Evolutionary conservation across 1,140 invertebrate genomes (phyloP), one percentile per base, ranked within the genome.

Genomic region (Zaprionus capensis): DNA sequence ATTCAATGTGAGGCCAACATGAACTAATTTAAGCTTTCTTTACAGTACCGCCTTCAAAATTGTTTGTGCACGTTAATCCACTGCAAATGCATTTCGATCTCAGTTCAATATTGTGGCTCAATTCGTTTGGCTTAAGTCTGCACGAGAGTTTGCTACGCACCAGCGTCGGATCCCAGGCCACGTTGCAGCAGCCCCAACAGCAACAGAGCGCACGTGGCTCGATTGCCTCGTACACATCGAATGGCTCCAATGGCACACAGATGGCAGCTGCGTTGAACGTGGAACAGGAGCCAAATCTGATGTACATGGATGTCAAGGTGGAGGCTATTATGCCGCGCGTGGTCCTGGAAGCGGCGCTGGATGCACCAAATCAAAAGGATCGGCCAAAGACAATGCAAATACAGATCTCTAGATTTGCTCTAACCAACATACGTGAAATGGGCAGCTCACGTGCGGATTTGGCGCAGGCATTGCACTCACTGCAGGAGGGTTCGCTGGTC

Each of bases 61-160:
- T 99, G 85, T 99, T 97, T 93, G 95, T 97, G 5, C 96, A 98
- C 91, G 90, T 99, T 14, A 98, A 98, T 93, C 98, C 98, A 1
- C 94, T 99, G 44, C 95, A 97, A 90, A 92, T 99, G 34, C 95
- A 95, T 71, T 96, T 99, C 77, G 98, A 99, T 93, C 94, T 96
- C 56, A 94, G 96, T 65, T 98, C 97, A 26, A 94, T 97, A 72
- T 93, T 99, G 22, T 99, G 98, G 98, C 94, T 98, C 31, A 98
- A 98, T 92, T 97, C 97, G n/a, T 99, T 99, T 93, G 94, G 95
- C 49, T 94, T 98, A 46, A 98, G 98, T 94, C 94, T 99, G 22
- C 95, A 96, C 86, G 94, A 97, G 77, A 96, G 96, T 56, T 92
- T 98, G 65, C 85, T 94, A 56, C 91, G 82, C 31, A 94, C 92